Conservation (phyloP, 1,140 invertebrate genomes). For the Paraescarpia echinospica region DNA sequence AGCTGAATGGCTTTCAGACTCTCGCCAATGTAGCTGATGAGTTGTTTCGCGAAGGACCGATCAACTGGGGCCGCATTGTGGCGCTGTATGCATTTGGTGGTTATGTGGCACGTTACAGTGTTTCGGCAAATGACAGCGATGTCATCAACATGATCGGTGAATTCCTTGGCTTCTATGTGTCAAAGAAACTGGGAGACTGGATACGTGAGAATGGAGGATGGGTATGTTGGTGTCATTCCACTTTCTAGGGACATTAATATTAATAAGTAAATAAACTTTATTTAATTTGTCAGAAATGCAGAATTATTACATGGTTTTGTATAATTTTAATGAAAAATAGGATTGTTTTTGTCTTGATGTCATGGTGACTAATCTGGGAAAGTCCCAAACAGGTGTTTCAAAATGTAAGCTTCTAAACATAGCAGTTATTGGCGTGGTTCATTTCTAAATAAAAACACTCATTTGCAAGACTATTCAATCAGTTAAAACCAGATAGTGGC, state of each 20-base stretch:
- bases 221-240: not conserved
- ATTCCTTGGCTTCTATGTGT: slow-evolving; percentile 15
- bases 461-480: too few relatives aligned
- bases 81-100: slow-evolving; percentile 10
- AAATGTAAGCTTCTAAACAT: not conserved
- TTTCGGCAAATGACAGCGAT: not conserved
- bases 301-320: too few relatives aligned
- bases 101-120: slow-evolving; percentile 8
- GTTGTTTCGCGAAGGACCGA: slow-evolving; percentile 1
- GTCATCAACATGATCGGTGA: slow-evolving; percentile 11
- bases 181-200: slow-evolving; percentile 11
- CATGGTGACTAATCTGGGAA: not conserved
- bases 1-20: slow-evolving; percentile 16
- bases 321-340: not conserved
- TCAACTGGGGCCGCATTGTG: slow-evolving; percentile 2
- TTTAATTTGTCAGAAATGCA: too few relatives aligned
- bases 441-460: too few relatives aligned
- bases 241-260: not conserved
- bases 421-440: not conserved
- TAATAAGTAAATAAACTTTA: too few relatives aligned
- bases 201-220: slow-evolving; percentile 1
- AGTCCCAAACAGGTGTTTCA: not conserved
- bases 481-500: too few relatives aligned
- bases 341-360: not conserved
- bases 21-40: slow-evolving; percentile 7